phyloP scores from a whole-genome alignment of 2,888 invertebrate genomes.

The Lissonota sp. region DNA sequence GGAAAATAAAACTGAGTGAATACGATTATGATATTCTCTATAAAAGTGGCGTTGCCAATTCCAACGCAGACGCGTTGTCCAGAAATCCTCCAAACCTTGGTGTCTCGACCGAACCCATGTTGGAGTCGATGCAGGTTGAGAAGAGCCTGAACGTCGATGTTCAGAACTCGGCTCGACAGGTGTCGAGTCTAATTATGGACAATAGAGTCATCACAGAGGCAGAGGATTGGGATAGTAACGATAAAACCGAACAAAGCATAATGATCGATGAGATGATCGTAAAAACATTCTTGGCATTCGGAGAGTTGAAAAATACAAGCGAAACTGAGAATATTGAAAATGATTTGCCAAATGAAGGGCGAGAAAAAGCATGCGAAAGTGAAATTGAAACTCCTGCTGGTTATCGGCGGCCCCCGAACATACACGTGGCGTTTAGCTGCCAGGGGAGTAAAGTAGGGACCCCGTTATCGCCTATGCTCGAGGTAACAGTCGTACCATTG shows the following conservation, averaged over 20 bases:
- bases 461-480: slow-evolving; percentile 14
- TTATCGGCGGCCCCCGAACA: neutral
- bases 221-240: slow-evolving; percentile 6
- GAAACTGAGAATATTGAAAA: neutral
- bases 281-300: neutral
- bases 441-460: slow-evolving; percentile 11
- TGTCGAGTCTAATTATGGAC: neutral
- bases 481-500: slow-evolving; percentile 2
- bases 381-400: neutral
- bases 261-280: neutral
- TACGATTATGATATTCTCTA: slow-evolving; percentile 74
- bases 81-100: slow-evolving; percentile 12
- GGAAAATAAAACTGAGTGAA: slow-evolving; percentile 71
- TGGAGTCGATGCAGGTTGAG: slow-evolving; percentile 2
- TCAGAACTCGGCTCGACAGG: neutral
- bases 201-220: neutral
- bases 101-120: neutral
- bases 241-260: neutral
- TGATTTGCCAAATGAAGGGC: neutral
- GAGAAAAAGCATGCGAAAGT: neutral
- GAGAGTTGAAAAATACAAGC: neutral
- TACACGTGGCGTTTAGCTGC: slow-evolving; percentile 6
- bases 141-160: slow-evolving; percentile 16
- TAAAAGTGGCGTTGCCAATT: slow-evolving; percentile 71
- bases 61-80: slow-evolving; percentile 40